phyloP scores from a whole-genome alignment of 1,140 invertebrate genomes.

The Druon quercuslanigerum region DNA sequence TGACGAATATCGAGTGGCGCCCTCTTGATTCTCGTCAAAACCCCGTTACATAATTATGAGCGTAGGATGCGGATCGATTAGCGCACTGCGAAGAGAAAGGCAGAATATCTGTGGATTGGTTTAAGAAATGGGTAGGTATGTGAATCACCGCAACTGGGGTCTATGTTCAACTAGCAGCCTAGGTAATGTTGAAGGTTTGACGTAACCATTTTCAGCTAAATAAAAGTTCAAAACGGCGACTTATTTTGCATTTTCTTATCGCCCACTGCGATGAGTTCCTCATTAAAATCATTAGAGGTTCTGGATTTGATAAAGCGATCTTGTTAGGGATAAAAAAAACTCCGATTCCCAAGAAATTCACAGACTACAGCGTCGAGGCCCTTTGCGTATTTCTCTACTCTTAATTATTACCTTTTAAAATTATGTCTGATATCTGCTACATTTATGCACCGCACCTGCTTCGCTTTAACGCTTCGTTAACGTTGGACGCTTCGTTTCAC shows the following conservation, averaged over 20 bases:
- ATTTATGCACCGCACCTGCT: constrained; percentile 66
- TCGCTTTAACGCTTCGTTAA: constrained; percentile 74
- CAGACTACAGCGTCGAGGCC: neutral
- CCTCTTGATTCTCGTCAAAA: constrained; percentile 14
- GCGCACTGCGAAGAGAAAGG: constrained; percentile 75
- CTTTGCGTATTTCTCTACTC: constrained; percentile 19
- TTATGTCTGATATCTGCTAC: constrained; percentile 62
- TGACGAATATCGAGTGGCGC: constrained; percentile 15
- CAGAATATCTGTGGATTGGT: constrained; percentile 72
- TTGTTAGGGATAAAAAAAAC: neutral
- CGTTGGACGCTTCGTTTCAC: constrained; percentile 63
- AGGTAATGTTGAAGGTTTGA: neutral
- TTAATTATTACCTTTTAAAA: constrained; percentile 57
- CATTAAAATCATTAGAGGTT: neutral
- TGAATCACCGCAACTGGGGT: constrained; percentile 70
- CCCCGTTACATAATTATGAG: constrained; percentile 72
- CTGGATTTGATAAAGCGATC: constrained; percentile 21
- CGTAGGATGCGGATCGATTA: constrained; percentile 77
- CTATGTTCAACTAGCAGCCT: constrained; percentile 35
- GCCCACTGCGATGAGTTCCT: neutral
- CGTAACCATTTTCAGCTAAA: neutral
- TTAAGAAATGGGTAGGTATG: constrained; percentile 65
- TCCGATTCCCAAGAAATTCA: constrained; percentile 8
- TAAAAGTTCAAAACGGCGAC: neutral
- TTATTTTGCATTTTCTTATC: no score